These are phyloP conservation scores for Acanthurus lineatus DNA, from an alignment of 2,797 vertebrate genomes.

Conservation along the genomic window DNA sequence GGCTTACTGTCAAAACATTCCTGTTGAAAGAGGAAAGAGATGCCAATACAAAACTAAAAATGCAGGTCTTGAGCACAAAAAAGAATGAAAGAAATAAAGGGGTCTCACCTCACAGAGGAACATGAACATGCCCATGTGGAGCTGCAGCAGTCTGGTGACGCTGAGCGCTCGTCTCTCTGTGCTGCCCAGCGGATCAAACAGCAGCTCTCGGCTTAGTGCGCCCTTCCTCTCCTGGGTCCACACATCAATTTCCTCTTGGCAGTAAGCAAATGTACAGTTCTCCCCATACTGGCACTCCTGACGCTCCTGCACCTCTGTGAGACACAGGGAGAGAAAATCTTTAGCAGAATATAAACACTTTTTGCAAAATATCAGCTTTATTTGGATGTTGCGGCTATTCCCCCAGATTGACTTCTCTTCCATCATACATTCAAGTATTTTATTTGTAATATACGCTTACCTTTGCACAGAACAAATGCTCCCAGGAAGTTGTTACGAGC, in stretches of 20 bases:
- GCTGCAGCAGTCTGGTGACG: constrained; percentile 87
- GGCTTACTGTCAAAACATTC: constrained; percentile 99
- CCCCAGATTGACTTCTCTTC: neutral
- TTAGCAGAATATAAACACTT: neutral
- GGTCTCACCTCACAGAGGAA: constrained; percentile 90
- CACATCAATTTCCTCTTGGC: constrained; percentile 99
- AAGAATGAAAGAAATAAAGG: neutral
- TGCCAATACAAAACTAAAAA: neutral
- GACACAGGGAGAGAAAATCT: constrained; percentile 30
- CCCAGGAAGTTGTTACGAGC: constrained; percentile 97
- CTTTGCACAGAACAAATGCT: constrained; percentile 98
- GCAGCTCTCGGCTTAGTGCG: constrained; percentile 95
- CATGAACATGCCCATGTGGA: constrained; percentile 92
- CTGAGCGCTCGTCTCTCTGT: constrained; percentile 87
- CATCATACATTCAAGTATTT: neutral
- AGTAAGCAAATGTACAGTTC: constrained; percentile 99
- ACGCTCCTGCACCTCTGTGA: constrained; percentile 96
- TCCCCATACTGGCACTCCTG: constrained; percentile 99
- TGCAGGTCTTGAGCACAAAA: neutral
- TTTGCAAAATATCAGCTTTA: neutral
- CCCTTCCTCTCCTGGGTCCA: constrained; percentile 99
- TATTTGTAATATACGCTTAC: constrained; percentile 70
- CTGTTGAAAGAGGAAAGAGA: constrained; percentile 77
- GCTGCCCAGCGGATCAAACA: constrained; percentile 92
- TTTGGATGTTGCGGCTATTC: neutral